Evolutionary conservation across 2,888 invertebrate genomes (phyloP), one percentile per base, ranked within the genome.

Genomic region (Zygogramma bicolorata): DNA sequence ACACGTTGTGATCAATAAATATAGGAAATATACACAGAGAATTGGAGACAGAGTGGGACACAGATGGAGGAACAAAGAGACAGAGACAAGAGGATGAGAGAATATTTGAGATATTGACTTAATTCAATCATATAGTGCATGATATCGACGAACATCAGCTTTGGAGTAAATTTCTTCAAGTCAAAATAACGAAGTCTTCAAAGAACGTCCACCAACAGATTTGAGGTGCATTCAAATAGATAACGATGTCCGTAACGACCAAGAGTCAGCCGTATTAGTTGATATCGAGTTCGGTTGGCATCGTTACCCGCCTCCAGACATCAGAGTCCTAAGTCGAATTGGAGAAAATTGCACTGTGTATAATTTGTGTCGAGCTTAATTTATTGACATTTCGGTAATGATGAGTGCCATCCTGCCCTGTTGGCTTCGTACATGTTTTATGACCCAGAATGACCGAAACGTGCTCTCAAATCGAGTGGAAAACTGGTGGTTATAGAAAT

Each of bases 341-440:
- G 65, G 63, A 69, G 80, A 81, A 81, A 82, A 82, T 81, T 81
- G 78, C 80, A 79, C 80, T 80, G 81, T 81, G 81, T 81, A 79
- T 81, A 81, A 81, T 81, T 77, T 75, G 80, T 79, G 78, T 75
- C 75, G 66, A 22, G 53, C 62, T 66, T 79, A 80, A 77, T 81
- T 81, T 81, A 81, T 81, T 77, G 75, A 73, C 70, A 69, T 71
- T 73, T 72, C 78, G 78, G 79, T 81, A 81, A 79, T 81, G 80
- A 80, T 80, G 80, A 80, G 80, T 80, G 77, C 68, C 40, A 42
- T 75, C 76, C 79, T 79, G 75, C 74, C 81, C 80, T 81, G 80
- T 81, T 80, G 77, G 71, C 68, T 75, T 76, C 71, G 78, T 77
- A 77, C 74, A 77, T 69, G 72, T 59, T 79, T 80, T 80, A 77